These are phyloP conservation scores for Saxicola maurus DNA, from an alignment of 2,797 vertebrate genomes.

Conservation along the genomic window DNA sequence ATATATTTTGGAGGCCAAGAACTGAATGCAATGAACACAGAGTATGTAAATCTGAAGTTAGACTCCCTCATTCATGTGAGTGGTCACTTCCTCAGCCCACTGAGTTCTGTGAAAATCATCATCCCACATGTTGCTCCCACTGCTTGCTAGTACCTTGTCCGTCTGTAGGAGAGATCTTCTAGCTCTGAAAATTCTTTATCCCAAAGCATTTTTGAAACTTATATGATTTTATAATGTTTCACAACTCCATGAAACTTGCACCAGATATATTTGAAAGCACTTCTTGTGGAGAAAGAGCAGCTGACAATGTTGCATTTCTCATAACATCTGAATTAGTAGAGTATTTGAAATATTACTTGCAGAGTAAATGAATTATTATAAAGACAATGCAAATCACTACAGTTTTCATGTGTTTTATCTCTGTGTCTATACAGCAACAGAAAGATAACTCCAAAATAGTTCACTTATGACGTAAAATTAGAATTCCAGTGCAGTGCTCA, in stretches of 20 bases:
- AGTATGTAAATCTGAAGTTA: neutral
- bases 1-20: neutral
- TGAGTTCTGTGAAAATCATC: neutral
- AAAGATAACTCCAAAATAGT: neutral
- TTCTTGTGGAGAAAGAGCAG: neutral
- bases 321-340: neutral
- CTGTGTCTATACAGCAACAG: neutral
- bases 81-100: neutral
- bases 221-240: neutral
- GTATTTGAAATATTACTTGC: neutral
- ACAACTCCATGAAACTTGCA: neutral
- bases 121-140: neutral
- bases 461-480: neutral
- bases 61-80: neutral
- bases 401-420: neutral
- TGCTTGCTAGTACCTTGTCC: accelerated
- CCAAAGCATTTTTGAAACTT: neutral
- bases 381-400: neutral
- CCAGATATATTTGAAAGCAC: neutral
- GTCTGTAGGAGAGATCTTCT: neutral
- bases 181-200: neutral
- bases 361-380: neutral
- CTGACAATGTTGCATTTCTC: neutral
- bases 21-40: neutral
- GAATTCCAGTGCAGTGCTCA: neutral